phyloP scores from a whole-genome alignment of 1,140 invertebrate genomes.

The Galendromus occidentalis region DNA sequence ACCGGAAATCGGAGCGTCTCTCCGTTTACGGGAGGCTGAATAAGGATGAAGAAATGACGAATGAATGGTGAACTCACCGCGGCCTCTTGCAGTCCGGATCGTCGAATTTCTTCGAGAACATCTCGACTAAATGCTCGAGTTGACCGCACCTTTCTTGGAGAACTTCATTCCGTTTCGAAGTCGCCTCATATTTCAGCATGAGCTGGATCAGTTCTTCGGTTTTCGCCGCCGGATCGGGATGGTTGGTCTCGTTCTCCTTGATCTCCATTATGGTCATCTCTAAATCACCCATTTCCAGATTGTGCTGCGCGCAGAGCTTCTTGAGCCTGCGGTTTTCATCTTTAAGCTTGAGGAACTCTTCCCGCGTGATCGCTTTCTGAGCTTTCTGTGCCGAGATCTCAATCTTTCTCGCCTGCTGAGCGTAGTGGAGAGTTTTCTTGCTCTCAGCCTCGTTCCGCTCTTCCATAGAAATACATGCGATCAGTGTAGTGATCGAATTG shows the following conservation, averaged over 20 bases:
- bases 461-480: conserved; percentile 1
- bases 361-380: neutral
- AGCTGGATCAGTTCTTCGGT: conserved; percentile 5
- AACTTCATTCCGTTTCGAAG: neutral
- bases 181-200: neutral
- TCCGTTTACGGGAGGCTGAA: no score
- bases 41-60: no score
- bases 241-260: neutral
- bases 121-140: neutral
- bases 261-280: conserved; percentile 8
- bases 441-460: neutral
- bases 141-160: neutral
- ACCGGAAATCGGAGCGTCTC: no score
- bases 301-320: neutral
- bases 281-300: neutral
- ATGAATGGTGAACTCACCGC: no score
- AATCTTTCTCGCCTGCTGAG: conserved; percentile 4
- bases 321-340: conserved; percentile 2
- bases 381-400: conserved; percentile 5
- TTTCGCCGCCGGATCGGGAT: neutral
- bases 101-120: neutral
- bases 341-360: conserved; percentile 8
- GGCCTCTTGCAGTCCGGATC: no score
- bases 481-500: neutral
- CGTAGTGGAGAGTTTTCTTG: conserved; percentile 4